Base-by-base conservation (phyloP, 2,797 vertebrate species). In the Schizothorax lantsangensis region DNA sequence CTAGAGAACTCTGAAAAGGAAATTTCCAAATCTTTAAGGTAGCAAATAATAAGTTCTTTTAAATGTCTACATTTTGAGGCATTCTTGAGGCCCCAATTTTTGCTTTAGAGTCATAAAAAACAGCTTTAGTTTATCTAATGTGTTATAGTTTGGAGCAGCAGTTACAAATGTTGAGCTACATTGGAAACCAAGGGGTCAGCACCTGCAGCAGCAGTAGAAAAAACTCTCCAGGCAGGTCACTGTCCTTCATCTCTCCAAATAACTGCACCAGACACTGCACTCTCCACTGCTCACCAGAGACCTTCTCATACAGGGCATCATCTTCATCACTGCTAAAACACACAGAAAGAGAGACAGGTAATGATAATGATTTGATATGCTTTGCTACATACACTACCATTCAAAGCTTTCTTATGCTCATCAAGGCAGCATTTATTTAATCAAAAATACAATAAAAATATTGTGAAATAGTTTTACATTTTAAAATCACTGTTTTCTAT, bases 131-230 rank as follows among this genome's bases (percentile, higher is more conserved):
- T 0, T 8, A 8, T 57, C 49, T 0, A 9, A 2, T 38, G 19
- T 62, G 77, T 23, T 17, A n/a, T 8, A 52, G 26, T 11, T 36
- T 33, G n/a, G 19, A 57, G 17, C 15, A 23, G 36, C 36, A 5
- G 64, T 33, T 66, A 33, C 30, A 66, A 57, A 38, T 78, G 33
- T n/a, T 78, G 33, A 14, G 30, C 79, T 36, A 5, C 8, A 54
- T 0, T 45, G 15, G 19, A 33, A 74, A 40, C 0, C 7, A 83
- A 72, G 4, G 30, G 79, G 10, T 8, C 47, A 8, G 86, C 87
- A 99, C 98, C 96, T 97, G 95, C 84, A 99, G 93, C 88, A 99
- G 96, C 38, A 88, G 86, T 78, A 98, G 94, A 93, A 99, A 99
- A 93, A 98, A 97, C 87, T 98, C 96, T 86, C 97, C 98, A 0